Evolutionary conservation across 1,140 invertebrate genomes (phyloP), one percentile per base, ranked within the genome.

Genomic region (Temnothorax curvispinosus): DNA sequence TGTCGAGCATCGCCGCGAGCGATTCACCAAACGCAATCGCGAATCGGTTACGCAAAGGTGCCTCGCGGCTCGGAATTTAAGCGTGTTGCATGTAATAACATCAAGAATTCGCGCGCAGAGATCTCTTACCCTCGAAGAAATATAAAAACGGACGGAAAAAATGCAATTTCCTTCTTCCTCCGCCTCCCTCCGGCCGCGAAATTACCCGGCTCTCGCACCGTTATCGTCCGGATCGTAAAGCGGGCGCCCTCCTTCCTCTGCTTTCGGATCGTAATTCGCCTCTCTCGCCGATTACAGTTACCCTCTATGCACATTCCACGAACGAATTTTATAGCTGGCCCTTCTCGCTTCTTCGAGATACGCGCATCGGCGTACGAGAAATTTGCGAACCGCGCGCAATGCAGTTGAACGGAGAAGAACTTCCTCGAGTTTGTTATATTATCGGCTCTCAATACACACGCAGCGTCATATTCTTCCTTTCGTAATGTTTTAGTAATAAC

Each of bases 201-300:
- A 86, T 86, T 86, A 50, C 64, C 21, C 41, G 35, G 69, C n/a
- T 71, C n/a, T 71, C 50, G 67, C 56, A 54, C 69, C 86, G 86
- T 87, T 87, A 87, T 87, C 80, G n/a, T 72, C 15, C 56, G 8
- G 67, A 85, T 86, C 85, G 64, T 86, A 81, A 86, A 86, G 18
- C 64, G 52, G 21, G 75, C 44, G 74, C 60, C 32, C 58, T 54
- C 52, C 21, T 47, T 65, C 60, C 74, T 78, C 74, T 13, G 47
- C 47, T 67, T 67, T 86, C 80, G 35, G 41, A 64, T 60, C 86
- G 44, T 52, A 87, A 87, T 87, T 87, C 58, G 52, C 54, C 52
- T 74, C 80, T 82, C 58, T 62, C 18, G 58, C 13, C 52, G 85
- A 88, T 87, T 86, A 84, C 80, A 85, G 86, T 88, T 89, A 89